Percentiles rank a stretch among this genome's conserved stretches.
These are phyloP conservation scores for Recurvirostra avosetta DNA, from an alignment of 2,113 vertebrate genomes.

Conservation along the genomic window DNA sequence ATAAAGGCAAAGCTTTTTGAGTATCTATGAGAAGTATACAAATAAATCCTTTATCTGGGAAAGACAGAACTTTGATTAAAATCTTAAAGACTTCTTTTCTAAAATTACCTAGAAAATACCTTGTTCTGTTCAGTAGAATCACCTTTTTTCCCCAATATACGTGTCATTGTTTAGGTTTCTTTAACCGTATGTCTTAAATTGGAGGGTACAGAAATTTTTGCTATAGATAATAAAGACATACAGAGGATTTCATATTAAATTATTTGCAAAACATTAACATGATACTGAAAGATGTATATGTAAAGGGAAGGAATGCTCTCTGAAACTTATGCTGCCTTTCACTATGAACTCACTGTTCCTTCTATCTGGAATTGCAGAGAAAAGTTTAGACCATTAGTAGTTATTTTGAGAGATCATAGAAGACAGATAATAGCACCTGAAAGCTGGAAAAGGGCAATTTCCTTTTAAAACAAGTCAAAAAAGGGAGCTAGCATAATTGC, in stretches of 20 bases:
- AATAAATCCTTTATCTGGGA: neutral
- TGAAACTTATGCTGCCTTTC: neutral
- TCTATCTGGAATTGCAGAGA: neutral
- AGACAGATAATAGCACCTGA: neutral
- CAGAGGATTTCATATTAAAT: neutral
- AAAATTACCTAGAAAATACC: neutral
- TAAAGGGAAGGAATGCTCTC: neutral
- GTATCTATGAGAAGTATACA: neutral
- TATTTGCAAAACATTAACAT: neutral
- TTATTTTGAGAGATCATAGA: neutral
- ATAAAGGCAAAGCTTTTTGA: neutral
- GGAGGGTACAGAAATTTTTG: neutral
- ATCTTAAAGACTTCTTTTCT: neutral
- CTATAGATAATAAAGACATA: neutral
- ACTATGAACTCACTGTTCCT: neutral
- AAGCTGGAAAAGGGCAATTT: neutral
- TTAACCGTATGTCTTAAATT: neutral
- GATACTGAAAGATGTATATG: neutral
- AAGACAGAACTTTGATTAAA: neutral
- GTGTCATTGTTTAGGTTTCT: neutral
- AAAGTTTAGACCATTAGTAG: neutral
- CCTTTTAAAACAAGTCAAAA: neutral
- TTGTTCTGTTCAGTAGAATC: neutral
- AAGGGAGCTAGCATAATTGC: neutral
- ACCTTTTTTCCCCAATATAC: neutral